phyloP scores from a whole-genome alignment of 2,113 vertebrate species.

The Eclectus roratus region DNA sequence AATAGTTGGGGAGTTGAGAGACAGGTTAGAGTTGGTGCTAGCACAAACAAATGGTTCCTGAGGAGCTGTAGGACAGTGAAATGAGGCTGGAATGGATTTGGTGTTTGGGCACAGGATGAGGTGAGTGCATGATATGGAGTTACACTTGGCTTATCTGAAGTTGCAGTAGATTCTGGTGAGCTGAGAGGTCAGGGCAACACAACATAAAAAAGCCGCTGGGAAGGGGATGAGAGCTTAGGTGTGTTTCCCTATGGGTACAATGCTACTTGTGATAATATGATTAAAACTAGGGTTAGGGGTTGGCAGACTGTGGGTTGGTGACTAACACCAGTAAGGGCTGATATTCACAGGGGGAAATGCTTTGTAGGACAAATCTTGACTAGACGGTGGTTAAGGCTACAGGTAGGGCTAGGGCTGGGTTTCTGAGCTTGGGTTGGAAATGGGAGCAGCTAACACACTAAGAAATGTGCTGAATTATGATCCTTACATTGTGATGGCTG shows the following conservation, averaged over 20 bases:
- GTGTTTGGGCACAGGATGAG: background rate
- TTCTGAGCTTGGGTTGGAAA: background rate
- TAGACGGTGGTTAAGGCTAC: background rate
- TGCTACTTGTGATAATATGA: background rate
- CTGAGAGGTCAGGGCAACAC: background rate
- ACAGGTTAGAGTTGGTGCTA: background rate
- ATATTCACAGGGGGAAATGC: background rate
- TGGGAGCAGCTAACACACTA: background rate
- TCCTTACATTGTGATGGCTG: background rate
- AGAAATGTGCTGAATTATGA: background rate
- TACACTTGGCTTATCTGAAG: background rate
- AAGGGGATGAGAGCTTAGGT: background rate
- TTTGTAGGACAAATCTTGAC: background rate
- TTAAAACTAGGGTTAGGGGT: background rate
- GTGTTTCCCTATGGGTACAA: background rate
- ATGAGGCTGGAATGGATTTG: background rate
- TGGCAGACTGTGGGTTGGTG: background rate
- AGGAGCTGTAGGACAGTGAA: background rate
- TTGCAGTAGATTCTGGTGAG: background rate
- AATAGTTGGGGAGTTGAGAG: background rate
- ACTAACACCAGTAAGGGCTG: background rate
- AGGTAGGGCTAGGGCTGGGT: background rate
- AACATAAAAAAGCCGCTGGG: background rate
- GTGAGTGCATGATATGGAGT: background rate
- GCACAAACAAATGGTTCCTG: background rate